Conservation (phyloP, 2,888 invertebrate species). For the Graphium colonna region DNA sequence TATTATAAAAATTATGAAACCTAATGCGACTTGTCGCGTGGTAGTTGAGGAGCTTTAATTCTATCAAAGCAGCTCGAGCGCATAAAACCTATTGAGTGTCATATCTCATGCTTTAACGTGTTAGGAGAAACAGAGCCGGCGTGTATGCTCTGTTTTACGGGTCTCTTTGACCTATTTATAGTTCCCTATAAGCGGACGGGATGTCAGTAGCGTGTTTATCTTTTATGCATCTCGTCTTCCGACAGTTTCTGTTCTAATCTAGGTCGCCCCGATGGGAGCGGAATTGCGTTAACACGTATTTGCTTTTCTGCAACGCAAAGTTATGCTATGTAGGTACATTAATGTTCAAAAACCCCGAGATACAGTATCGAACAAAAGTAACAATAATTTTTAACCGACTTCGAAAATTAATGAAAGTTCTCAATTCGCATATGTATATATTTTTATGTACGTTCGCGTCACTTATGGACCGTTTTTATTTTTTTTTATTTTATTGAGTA, state of each 20-base stretch:
- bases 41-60: not conserved
- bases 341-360: no score
- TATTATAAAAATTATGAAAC: no score
- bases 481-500: no score
- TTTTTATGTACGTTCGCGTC: no score
- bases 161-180: slow-evolving; percentile 50
- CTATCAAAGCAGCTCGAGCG: slow-evolving; percentile 3
- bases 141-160: slow-evolving; percentile 3
- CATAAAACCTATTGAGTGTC: slow-evolving; percentile 7
- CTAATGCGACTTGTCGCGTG: no score
- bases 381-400: no score
- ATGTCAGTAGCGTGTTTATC: slow-evolving; percentile 29
- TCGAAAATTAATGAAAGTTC: no score
- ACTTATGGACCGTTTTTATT: no score
- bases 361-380: no score
- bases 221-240: slow-evolving; percentile 26
- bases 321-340: no score
- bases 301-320: not conserved
- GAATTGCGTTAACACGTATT: slow-evolving; percentile 1
- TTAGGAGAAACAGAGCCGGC: not conserved
- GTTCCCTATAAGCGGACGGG: slow-evolving; percentile 46
- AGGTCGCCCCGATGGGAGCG: slow-evolving; percentile 16
- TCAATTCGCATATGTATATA: no score
- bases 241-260: slow-evolving; percentile 21
- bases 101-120: slow-evolving; percentile 3